Percentiles rank a stretch among this genome's conserved stretches.
Conservation (phyloP, 2,888 invertebrate genomes). For the Tinea pellionella region DNA sequence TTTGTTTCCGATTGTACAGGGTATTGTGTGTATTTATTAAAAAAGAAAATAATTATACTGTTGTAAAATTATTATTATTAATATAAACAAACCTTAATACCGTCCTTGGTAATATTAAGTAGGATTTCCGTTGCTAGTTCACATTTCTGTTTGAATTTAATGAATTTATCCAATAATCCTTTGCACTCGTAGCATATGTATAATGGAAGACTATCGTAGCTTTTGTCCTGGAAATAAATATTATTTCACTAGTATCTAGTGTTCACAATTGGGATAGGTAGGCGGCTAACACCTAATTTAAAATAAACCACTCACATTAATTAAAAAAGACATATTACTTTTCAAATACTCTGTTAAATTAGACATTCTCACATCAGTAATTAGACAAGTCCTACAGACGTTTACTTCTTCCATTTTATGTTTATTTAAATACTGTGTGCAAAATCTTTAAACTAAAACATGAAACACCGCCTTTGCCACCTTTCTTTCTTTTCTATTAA, state of each 20-base stretch:
- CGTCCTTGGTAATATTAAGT: too few relatives aligned
- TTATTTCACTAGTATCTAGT: background rate
- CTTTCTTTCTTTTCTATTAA: too few relatives aligned
- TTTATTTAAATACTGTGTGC: too few relatives aligned
- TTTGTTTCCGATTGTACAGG: too few relatives aligned
- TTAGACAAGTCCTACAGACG: background rate
- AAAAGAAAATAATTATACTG: too few relatives aligned
- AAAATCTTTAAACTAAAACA: too few relatives aligned
- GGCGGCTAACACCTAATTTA: too few relatives aligned
- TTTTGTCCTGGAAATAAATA: background rate
- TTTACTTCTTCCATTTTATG: background rate
- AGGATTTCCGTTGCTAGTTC: background rate
- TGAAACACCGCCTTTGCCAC: too few relatives aligned
- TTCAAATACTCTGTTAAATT: background rate
- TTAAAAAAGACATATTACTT: background rate
- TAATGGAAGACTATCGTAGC: background rate
- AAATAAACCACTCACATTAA: background rate
- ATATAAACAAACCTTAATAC: too few relatives aligned
- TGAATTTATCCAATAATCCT: background rate
- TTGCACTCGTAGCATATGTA: slow-evolving; percentile 12
- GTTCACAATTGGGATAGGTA: too few relatives aligned
- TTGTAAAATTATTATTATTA: too few relatives aligned
- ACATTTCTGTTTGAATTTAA: slow-evolving; percentile 11
- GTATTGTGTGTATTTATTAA: too few relatives aligned
- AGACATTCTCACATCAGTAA: background rate